Base-by-base conservation (phyloP, 2,888 invertebrate genomes). In the Sialis lutaria region DNA sequence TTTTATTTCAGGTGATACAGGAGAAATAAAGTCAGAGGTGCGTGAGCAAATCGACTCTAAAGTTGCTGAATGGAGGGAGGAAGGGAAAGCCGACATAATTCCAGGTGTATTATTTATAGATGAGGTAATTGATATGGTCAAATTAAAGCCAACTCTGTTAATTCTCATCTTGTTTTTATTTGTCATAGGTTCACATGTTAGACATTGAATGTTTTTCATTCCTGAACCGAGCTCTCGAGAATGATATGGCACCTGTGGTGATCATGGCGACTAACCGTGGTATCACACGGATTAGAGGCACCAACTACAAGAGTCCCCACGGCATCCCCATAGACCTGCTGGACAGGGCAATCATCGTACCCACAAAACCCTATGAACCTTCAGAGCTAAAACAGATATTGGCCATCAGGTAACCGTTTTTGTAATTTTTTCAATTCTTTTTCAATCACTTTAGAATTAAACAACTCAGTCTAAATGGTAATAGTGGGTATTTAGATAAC, bases 151-250 rank as follows among this genome's bases (percentile, higher is more conserved):
- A 37, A 37, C n/a, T 6, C 30, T 34, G 12, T 49, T 37, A 35
- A 37, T 37, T 8, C 4, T 8, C n/a, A 35, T 37, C 12, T 37
- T 37, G 37, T 37, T 22, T 22, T 22, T 22, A 22, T 22, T 22
- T 22, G 4, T 50, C 51, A 5, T 63, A 76, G 73, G 85, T 91
- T 0, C 98, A 99, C 62, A 97, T 98, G 96, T 68, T 99, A 53
- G 98, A 98, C 63, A 92, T 98, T 40, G 98, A 99, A 64, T 98
- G 97, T 61, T 98, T 98, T 69, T 97, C 97, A 0, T 98, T 87
- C 65, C 70, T 98, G 6, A 99, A 99, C 68, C 79, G 98, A 5
- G 97, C 97, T 0, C 67, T 98, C 31, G 98, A 98, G 61, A 88
- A 88, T 41, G 97, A 98, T 58, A 92, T 96, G 73, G 88, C 97